A percentile compares a stretch with the other conserved stretches of the same genome.
Conservation (phyloP, 2,797 vertebrate genomes). For the Tolypeutes matacus region DNA sequence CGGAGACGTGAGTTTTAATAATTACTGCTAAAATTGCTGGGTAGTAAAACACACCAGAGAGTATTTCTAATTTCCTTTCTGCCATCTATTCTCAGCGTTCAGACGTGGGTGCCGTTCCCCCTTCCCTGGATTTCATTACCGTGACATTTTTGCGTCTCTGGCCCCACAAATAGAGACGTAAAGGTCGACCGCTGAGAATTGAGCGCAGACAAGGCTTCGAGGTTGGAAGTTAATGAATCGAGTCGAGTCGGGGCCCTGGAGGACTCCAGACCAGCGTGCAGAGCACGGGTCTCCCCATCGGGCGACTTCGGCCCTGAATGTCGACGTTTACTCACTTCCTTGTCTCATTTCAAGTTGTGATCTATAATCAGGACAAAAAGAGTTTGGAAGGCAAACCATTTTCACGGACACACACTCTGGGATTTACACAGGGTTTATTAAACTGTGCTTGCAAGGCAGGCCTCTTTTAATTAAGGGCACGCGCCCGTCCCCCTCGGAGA, state of each 20-base stretch:
- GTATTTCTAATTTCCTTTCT: not conserved
- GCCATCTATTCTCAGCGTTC: not conserved
- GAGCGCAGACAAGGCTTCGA: not conserved
- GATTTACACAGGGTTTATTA: not conserved
- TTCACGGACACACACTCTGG: not conserved
- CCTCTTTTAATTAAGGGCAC: not conserved
- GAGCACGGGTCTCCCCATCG: not conserved
- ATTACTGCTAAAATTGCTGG: not conserved
- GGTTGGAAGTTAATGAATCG: not conserved
- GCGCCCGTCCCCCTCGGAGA: too few species aligned
- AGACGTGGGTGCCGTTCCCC: not conserved
- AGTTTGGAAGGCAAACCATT: not conserved
- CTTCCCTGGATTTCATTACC: too few species aligned
- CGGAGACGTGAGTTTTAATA: not conserved
- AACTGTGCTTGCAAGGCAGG: not conserved
- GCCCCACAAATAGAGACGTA: not conserved
- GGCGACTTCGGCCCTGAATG: not conserved
- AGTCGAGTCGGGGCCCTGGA: not conserved
- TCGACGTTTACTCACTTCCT: not conserved
- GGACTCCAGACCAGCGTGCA: rapidly evolving
- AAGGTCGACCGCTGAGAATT: rapidly evolving
- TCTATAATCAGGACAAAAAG: not conserved
- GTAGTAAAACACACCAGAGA: not conserved
- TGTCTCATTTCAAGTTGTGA: rapidly evolving
- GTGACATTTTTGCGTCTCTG: not conserved